Base-by-base conservation (phyloP, 2,888 invertebrate species). In the Polymixis lichenea region DNA sequence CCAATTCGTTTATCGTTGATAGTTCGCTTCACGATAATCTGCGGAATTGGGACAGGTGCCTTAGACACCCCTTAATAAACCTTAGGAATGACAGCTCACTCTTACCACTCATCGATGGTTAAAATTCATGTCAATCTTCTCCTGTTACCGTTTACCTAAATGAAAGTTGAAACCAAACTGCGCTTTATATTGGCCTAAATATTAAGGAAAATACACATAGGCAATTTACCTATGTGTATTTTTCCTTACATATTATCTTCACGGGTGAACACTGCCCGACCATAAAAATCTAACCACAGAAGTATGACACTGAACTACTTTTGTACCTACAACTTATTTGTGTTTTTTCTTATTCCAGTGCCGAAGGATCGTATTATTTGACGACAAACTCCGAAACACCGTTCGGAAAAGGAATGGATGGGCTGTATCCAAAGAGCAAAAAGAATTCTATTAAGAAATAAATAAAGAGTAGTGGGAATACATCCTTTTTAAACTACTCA, bases 361-460 rank as follows among this genome's bases (percentile, higher is more conserved):
- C 96, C 58, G 85, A 90, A 88, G 97, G 97, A 83, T 95, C 95
- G 25, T 96, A 94, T 86, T 97, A 94, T 83, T 90, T 97, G 80
- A 95, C 93, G 66, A 97, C 97, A 49, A 97, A 97, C 78, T 88
- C 90, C 32, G 88, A 93, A 81, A 89, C 94, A 56, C 97, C 97
- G 2, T 97, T 94, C 75, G 97, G 97, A 0, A 96, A 95, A 91
- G 96, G 96, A 72, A 90, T 95, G 87, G 96, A 95, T 2, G 96
- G 96, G 15, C 87, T 96, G 55, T 92, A 94, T 80, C 87, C 92
- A 17, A 95, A 95, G 83, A 92, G 89, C 71, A 95, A 93, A 88
- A 93, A 91, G 75, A 91, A 90, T 79, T 83, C 83, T 46, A 80
- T 83, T 56, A 92, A 90, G 43, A 92, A 90, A 78, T 69, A 73